These are phyloP conservation scores for Pseudopleuronectes americanus DNA, from an alignment of 2,797 vertebrate species.

Conservation along the genomic window DNA sequence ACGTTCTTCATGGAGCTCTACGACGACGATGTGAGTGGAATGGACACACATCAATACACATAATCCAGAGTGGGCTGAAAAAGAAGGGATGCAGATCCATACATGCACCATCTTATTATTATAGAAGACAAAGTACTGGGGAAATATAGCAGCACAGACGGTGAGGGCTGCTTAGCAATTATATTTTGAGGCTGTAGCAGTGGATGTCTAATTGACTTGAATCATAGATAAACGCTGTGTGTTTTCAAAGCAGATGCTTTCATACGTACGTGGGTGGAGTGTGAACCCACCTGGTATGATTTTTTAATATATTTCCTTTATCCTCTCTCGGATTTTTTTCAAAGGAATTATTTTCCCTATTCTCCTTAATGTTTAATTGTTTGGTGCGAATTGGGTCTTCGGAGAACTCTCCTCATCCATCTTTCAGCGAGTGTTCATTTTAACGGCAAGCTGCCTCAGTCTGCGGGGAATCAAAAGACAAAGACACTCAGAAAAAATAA, in stretches of 20 bases:
- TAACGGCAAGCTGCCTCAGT: constrained; percentile 58
- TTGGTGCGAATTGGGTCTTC: constrained; percentile 70
- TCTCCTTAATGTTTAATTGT: constrained; percentile 77
- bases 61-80: neutral
- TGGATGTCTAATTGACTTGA: constrained; percentile 59
- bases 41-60: neutral
- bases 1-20: constrained; percentile 97
- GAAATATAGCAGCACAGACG: constrained; percentile 16
- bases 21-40: constrained; percentile 86
- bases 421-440: constrained; percentile 75
- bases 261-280: constrained; percentile 35
- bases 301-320: constrained; percentile 66
- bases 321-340: constrained; percentile 64
- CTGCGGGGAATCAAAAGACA: constrained; percentile 72
- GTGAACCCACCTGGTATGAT: constrained; percentile 57
- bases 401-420: constrained; percentile 74
- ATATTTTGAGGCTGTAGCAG: constrained; percentile 29
- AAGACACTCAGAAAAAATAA: constrained; percentile 56
- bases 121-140: constrained; percentile 1
- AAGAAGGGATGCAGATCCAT: neutral
- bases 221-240: constrained; percentile 47
- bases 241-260: constrained; percentile 45
- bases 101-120: neutral
- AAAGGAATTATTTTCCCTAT: constrained; percentile 65
- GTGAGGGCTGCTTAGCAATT: constrained; percentile 23